These are phyloP conservation scores for Leucoraja erinaceus DNA, from an alignment of 2,113 vertebrate genomes.

Conservation along the genomic window DNA sequence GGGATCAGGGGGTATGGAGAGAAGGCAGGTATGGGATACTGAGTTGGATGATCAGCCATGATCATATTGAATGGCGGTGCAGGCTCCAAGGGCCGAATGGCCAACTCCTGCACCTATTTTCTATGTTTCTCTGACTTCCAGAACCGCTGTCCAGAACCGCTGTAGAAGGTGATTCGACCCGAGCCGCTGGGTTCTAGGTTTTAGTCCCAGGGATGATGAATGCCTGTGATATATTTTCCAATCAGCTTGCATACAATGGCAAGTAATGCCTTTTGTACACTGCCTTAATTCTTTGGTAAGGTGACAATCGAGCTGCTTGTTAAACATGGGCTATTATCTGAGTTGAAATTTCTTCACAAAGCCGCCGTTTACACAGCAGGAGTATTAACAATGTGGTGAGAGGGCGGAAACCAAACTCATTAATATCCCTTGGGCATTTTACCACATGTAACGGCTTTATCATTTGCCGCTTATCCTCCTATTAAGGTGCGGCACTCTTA, in stretches of 20 bases:
- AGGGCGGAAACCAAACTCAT: not conserved
- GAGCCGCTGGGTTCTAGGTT: no score
- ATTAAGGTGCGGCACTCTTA: not conserved
- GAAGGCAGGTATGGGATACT: no score
- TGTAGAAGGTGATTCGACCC: no score
- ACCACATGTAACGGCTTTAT: not conserved
- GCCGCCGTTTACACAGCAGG: not conserved
- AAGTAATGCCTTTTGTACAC: not conserved
- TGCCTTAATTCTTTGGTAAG: not conserved
- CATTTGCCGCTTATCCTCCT: not conserved
- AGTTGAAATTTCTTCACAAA: not conserved
- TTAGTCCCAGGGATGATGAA: no score
- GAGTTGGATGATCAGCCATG: no score
- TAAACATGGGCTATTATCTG: not conserved
- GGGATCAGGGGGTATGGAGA: no score
- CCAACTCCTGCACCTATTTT: no score
- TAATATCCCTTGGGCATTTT: not conserved
- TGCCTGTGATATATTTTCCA: no score
- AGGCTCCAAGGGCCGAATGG: no score
- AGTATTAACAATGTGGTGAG: not conserved
- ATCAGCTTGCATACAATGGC: not conserved
- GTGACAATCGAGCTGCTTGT: not conserved
- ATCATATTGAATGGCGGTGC: no score
- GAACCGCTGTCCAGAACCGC: no score
- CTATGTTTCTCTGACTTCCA: no score